Evolutionary conservation across 2,888 invertebrate species (phyloP), one percentile per base, ranked within the genome.

Genomic region (Mamestra brassicae): DNA sequence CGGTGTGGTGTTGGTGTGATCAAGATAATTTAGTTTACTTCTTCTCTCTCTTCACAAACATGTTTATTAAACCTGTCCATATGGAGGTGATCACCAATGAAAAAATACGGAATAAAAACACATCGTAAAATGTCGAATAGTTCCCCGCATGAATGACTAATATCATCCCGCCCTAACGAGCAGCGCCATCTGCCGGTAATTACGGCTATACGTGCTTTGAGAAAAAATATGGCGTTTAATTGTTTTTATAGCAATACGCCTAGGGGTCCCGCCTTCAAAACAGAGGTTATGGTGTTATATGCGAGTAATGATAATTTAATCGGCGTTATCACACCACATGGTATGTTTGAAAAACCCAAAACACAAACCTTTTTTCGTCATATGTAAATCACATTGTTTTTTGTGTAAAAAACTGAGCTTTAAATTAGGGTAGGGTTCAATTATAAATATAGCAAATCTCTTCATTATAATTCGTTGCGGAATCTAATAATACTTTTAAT

Each of bases 141-240:
- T 81, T 81, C 80, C 79, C 75, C 74, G 36, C 64, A 88, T 87
- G 85, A 89, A 90, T 89, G 87, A 89, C 84, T 89, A 88, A 89
- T 89, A 79, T 79, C 81, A 85, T 75, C 82, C 83, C 84, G 63
- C 75, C 88, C 92, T 94, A 95, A 95, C 93, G 94, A 93, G 90
- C 86, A 85, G 80, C 93, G 94, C 91, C 95, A 95, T 94, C 95
- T 95, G 95, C 84, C 80, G 80, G 92, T 95, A 95, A 95, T 95
- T 94, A 94, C 93, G 78, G 81, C 36, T 82, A 84, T 91, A 92
- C 92, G 92, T 93, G 94, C 91, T 90, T 86, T 82, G 91, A 85
- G 88, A 91, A 94, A 95, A 95, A 93, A 87, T 26, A 83, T 85
- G 82, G 82, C 82, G 63, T 84, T 89, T 94, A 93, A 93, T 94